Evolutionary conservation across 2,888 invertebrate genomes (phyloP), one percentile per base, ranked within the genome.

Genomic region (Philaethria dido): DNA sequence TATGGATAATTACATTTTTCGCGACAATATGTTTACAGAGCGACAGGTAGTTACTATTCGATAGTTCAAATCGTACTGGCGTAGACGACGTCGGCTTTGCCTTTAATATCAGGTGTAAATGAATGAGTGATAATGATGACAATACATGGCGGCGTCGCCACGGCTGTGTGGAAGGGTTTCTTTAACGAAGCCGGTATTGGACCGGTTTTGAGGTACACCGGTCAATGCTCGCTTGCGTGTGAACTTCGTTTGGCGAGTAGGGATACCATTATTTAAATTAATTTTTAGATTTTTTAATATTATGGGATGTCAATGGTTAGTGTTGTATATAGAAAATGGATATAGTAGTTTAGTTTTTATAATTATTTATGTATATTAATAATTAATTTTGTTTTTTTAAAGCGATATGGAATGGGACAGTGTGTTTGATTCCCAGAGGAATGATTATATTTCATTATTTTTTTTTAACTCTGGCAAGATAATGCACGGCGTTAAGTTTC

Each of bases 71-170:
- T 66, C 70, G 69, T 73, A 89, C 89, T 89, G 87, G 69, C 78
- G 71, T 74, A 69, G 78, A 80, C 79, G 72, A 69, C 75, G 77
- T 75, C 72, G 44, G 29, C 78, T 72, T 73, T 75, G 77, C 75
- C 11, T 76, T 85, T 87, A 86, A 84, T 84, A 88, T 86, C 83
- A 85, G 84, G 85, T 88, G 86, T 80, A 84, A 81, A 84, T 84
- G 84, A 82, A 84, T 84, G 80, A 77, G 79, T 84, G 87, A 88
- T 89, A 86, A 84, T 73, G 75, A 73, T 76, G 74, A 72, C 60
- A 77, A 77, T 80, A 81, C 81, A 81, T 80, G 75, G 79, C 69
- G 64, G 63, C 73, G 74, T 76, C 67, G 71, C 72, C 73, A 66
- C 48, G 57, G 59, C 68, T 63, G 48, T 68, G 29, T 55, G 44